Evolutionary conservation across 2,797 vertebrate genomes (phyloP).

Genomic region (Sibirionetta formosa): DNA sequence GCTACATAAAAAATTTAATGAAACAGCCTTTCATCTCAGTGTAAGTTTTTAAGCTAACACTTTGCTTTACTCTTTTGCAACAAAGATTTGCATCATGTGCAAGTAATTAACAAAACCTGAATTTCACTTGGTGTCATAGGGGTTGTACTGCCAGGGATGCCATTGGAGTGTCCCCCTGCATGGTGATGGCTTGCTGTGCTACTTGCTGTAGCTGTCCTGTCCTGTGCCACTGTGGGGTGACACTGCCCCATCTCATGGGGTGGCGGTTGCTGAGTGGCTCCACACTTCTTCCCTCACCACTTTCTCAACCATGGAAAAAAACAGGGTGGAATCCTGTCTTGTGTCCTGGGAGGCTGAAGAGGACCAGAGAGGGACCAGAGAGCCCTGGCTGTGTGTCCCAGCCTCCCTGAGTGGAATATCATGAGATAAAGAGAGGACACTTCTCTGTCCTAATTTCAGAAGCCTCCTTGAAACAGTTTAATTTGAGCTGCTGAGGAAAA

Average conservation of each 20-base stretch:
- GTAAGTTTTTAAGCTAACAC: not conserved
- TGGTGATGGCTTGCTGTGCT: not conserved
- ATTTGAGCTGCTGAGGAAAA: not conserved
- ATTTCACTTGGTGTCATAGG: not conserved
- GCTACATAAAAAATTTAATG: constrained; percentile 32
- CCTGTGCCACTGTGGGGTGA: not conserved
- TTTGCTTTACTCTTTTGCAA: not conserved
- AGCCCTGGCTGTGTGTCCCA: accelerated
- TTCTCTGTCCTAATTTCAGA: not conserved
- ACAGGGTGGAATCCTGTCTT: accelerated
- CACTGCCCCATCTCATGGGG: accelerated
- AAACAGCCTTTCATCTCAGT: constrained; percentile 25
- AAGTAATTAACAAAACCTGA: not conserved
- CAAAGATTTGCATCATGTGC: not conserved
- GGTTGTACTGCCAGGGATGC: not conserved
- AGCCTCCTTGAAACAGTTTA: not conserved
- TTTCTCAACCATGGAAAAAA: not conserved
- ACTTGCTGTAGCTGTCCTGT: not conserved
- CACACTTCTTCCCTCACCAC: accelerated
- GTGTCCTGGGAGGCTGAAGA: not conserved
- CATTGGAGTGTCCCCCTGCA: not conserved
- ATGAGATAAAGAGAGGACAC: not conserved
- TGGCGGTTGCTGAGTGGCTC: not conserved
- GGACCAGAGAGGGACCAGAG: not conserved
- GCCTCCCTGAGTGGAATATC: not conserved